Evolutionary conservation across 2,888 invertebrate species (phyloP), one percentile per base, ranked within the genome.

Genomic region (Germaria angustata): DNA sequence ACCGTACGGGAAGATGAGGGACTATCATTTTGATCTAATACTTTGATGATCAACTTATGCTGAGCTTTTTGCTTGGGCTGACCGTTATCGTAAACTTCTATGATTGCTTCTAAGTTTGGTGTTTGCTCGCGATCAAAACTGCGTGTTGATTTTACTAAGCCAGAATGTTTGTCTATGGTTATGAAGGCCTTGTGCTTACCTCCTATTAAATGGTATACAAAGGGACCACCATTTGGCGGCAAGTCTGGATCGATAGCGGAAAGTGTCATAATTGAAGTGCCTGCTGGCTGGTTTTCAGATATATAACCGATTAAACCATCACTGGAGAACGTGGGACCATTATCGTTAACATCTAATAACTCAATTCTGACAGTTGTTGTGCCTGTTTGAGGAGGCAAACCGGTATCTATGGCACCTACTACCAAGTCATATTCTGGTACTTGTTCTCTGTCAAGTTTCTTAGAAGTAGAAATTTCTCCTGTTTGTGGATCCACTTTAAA

Each of bases 211-310:
- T 92, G 92, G 88, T 97, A 98, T 0, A 94, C 94, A 88, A 97
- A 98, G 13, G 98, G 98, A 2, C 96, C 97, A 7, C 97, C 97
- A 88, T 98, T 98, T 2, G 96, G 96, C 20, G 97, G 96, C 68
- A 97, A 90, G 91, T 98, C 98, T 0, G 96, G 95, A 92, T 98
- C 98, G 61, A 93, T 95, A 0, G 98, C 98, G 5, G 94, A 93
- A n/a, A 98, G 92, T 0, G 95, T 95, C 93, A 96, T 95, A 11
- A 98, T 94, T 84, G 94, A 95, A 0, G 96, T 96, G 78, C 95
- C 95, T 0, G 95, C 93, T 0, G 96, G 96, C 90, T 97, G 96
- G 88, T 98, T 97, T 92, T 98, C 98, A 75, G 94, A 93, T 0
- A 98, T 94, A 84, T 95, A 94, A 0, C 97, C 98, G 49, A 95